Base-by-base conservation (phyloP, 2,888 invertebrate genomes). In the Anthophora plumipes region DNA sequence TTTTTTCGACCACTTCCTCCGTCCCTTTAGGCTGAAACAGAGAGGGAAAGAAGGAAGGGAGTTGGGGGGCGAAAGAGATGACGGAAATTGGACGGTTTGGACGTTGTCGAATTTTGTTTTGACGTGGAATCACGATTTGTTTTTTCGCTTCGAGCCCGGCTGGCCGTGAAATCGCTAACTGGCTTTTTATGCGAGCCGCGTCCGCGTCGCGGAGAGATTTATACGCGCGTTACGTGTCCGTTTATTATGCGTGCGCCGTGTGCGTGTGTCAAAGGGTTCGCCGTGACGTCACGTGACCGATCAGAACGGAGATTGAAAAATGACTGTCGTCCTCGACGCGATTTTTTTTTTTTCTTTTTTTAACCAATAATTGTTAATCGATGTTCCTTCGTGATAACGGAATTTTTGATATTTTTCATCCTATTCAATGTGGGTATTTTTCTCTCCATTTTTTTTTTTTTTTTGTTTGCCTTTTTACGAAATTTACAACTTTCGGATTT, bases 91-190 rank as follows among this genome's bases (percentile, higher is more conserved):
- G n/a, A 72, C 52, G 72, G n/a, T 11, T 25, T 25, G 74, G 50
- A 22, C 67, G 75, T 71, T 77, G 77, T 63, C 77, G 76, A 76
- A 80, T 75, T 57, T 79, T 70, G 72, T 85, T 87, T 83, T 67
- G 83, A 78, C 85, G 75, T 73, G 72, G 66, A 66, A 76, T 69
- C 69, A 50, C 70, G 48, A 71, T 76, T 73, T 67, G 78, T 68
- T 80, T 75, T 54, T 77, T 69, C 70, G 67, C 76, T 72, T 70
- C 67, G 74, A 57, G 55, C 20, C 67, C 63, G 78, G 68, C 85
- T 80, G 82, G 68, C 82, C 83, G 82, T 82, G 80, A 89, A 88
- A 86, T 88, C 83, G 76, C 79, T 74, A 74, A 73, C 77, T 78
- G 77, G 79, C 84, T 87, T 83, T 77, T 80, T 73, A 75, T 82